Percentiles rank a stretch among this genome's conserved stretches.
phyloP scores from a whole-genome alignment of 2,888 invertebrate species.

The Zaprionus obscuricornis region DNA sequence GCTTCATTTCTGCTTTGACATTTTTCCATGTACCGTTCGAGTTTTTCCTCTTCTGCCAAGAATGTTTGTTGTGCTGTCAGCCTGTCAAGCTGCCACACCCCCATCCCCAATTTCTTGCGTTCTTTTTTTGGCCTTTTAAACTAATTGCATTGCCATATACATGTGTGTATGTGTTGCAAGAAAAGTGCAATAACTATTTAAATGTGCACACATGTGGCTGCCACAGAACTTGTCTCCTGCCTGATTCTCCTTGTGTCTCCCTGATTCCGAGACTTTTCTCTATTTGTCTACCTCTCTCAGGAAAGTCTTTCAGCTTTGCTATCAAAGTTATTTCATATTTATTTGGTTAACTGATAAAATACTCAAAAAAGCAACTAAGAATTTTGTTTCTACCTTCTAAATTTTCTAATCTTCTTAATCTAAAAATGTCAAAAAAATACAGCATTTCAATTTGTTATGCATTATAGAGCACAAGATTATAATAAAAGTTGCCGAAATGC shows the following conservation, averaged over 20 bases:
- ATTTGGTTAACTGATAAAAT: too few species aligned
- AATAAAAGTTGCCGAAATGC: too few species aligned
- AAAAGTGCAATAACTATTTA: constrained; percentile 76
- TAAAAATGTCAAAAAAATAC: too few species aligned
- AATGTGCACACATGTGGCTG: constrained; percentile 60
- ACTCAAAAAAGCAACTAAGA: too few species aligned
- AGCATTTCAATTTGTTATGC: too few species aligned
- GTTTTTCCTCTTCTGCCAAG: constrained; percentile 33
- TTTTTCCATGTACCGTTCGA: constrained; percentile 64
- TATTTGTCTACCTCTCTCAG: too few species aligned
- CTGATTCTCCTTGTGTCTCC: neutral
- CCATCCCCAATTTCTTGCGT: constrained; percentile 1
- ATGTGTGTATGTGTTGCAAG: constrained; percentile 32
- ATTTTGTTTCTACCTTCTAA: too few species aligned
- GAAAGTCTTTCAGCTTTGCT: too few species aligned
- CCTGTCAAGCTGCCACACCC: constrained; percentile 51
- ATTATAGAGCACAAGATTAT: too few species aligned
- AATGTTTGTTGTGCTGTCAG: constrained; percentile 70
- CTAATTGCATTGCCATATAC: constrained; percentile 66
- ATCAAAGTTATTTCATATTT: too few species aligned
- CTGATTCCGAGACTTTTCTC: too few species aligned
- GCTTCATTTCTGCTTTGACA: constrained; percentile 78
- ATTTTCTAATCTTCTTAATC: too few species aligned
- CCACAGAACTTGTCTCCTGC: constrained; percentile 14
- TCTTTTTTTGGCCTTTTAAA: constrained; percentile 67